Evolutionary conservation across 2,888 invertebrate genomes (phyloP), one percentile per base, ranked within the genome.

Genomic region (Leptothorax acervorum): DNA sequence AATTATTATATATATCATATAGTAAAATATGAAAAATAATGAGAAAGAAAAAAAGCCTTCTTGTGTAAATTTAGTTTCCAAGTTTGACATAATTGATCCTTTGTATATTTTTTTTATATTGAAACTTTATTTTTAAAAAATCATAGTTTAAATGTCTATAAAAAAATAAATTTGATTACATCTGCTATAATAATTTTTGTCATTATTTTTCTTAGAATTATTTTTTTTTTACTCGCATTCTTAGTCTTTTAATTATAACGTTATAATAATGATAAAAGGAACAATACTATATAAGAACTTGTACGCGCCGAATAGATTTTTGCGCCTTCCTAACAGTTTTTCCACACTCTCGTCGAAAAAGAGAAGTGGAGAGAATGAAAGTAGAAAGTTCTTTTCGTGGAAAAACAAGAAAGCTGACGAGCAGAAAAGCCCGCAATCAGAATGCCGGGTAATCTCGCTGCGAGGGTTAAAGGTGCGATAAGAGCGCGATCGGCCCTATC

Each of bases 391-490:
- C 35, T 42, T n/a, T 31, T 57, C 66, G 48, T 70, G 45, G 35
- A 81, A 79, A 79, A 83, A 79, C 79, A 45, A 68, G 70, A 79
- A 83, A 65, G 84, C 84, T 84, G 84, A 82, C 84, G 55, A 84
- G 73, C 51, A 73, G 81, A 73, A 81, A 84, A 81, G 63, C 84
- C 65, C 65, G 63, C 84, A 84, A 84, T 82, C 71, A 73, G 73
- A 84, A 81, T 73, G 57, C 15, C 55, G 51, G 66, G 55, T 84
- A 82, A 82, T 82, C 84, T 83, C 51, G 65, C 55, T 48, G 35
- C 63, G 60, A 82, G 82, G 71, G 82, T 71, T 70, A 78, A 86
- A 79, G 62, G 63, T 74, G 73, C 51, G 78, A 79, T 71, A 86
- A 86, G 83, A 65, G 62, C 53, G 57, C 65, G 68, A 83, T 86